Percentiles rank a stretch among this genome's conserved stretches.
Conservation (phyloP, 2,797 vertebrate genomes). For the Hypotaenidia philippensis region DNA sequence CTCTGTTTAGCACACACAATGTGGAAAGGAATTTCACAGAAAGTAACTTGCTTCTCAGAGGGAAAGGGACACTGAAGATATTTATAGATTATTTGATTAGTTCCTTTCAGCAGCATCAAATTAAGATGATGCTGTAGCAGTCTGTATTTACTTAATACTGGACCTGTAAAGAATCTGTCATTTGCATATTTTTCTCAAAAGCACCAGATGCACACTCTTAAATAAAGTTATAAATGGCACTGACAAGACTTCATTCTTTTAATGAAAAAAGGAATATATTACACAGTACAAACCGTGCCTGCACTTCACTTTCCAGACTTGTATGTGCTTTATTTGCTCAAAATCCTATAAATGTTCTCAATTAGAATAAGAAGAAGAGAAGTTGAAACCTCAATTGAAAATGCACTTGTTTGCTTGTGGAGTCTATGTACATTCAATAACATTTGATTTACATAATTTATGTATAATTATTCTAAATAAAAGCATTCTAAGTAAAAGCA, state of each 20-base stretch:
- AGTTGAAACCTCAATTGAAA: slow-evolving; percentile 59
- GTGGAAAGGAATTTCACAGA: slow-evolving; percentile 4
- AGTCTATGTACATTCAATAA: slow-evolving; percentile 22
- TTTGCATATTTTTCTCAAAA: slow-evolving; percentile 71
- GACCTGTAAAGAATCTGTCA: slow-evolving; percentile 54
- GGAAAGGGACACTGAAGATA: not conserved
- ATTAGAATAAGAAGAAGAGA: slow-evolving; percentile 35
- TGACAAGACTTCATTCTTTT: slow-evolving; percentile 66
- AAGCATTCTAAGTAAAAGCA: not conserved
- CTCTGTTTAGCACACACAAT: not conserved
- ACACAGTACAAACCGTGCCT: slow-evolving; percentile 36
- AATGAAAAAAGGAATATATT: slow-evolving; percentile 42
- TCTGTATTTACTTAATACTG: slow-evolving; percentile 56
- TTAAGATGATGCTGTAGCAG: not conserved
- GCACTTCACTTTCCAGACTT: slow-evolving; percentile 52
- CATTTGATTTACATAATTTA: slow-evolving; percentile 49
- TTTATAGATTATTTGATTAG: slow-evolving; percentile 36
- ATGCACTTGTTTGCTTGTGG: slow-evolving; percentile 36
- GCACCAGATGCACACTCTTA: slow-evolving; percentile 59
- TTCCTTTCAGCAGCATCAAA: slow-evolving; percentile 3
- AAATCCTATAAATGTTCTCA: slow-evolving; percentile 55
- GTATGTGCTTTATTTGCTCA: slow-evolving; percentile 4
- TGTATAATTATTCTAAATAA: slow-evolving; percentile 28
- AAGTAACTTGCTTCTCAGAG: not conserved
- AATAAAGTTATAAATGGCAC: slow-evolving; percentile 72